Evolutionary conservation across 2,797 vertebrate genomes (phyloP), one percentile per base, ranked within the genome.

Genomic region (Melanotaenia pygmaea): DNA sequence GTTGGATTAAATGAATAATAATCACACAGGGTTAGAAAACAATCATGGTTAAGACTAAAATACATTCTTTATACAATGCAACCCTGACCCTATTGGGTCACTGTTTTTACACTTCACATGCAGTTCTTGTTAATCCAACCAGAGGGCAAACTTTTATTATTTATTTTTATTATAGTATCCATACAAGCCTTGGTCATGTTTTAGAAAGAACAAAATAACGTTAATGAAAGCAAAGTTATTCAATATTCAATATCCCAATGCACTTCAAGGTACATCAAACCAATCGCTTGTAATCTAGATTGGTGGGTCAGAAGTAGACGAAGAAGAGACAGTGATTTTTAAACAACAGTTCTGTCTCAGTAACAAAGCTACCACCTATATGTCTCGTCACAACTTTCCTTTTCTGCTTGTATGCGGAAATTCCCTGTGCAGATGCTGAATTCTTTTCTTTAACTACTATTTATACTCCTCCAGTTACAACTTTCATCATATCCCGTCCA

Each of bases 401-500:
- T 63, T 62, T 10, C 45, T 43, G 10, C 51, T 79, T 20, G 30
- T 35, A 54, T 56, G 35, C 72, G 77, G 65, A 72, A 77, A 67
- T 76, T 20, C 70, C 71, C 76, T 61, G 47, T 4, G 26, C 18
- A 40, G 57, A 51, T 1, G n/a, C 69, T 57, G 20, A 59, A 45
- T 60, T 70, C 37, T 73, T 56, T 84, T 80, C 74, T 53, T 77
- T 22, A 32, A 58, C 56, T 11, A 71, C 64, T 63, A 53, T 86
- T 80, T 75, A 78, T 72, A 40, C 68, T 81, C 47, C 78, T 83
- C 67, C 56, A 65, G 81, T 82, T 87, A 59, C 74, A 64, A 11
- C 75, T 70, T 30, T 68, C 51, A 60, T 71, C 69, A 76, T 86
- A 76, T 80, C 65, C 54, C 0, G 1, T 14, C 12, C 53, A 84